A percentile compares a stretch with the other conserved stretches of the same genome.
Evolutionary conservation across 2,888 invertebrate species (phyloP).

Genomic region (Schizaphis graminum): DNA sequence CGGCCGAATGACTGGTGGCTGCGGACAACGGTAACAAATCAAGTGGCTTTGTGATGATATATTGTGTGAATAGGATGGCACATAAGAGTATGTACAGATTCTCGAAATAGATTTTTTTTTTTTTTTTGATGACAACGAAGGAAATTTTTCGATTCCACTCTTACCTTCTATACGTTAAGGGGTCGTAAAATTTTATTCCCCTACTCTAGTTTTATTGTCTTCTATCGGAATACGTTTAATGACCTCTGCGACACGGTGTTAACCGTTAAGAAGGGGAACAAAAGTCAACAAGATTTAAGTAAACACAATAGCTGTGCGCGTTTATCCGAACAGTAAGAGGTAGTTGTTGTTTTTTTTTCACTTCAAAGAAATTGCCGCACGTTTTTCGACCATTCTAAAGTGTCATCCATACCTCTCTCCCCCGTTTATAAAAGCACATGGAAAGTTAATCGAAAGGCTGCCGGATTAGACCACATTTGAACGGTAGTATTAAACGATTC

Average conservation of each 20-base stretch:
- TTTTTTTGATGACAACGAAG: conserved; percentile 7
- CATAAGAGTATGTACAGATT: not conserved
- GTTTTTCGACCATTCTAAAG: conserved; percentile 46
- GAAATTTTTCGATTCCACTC: conserved; percentile 4
- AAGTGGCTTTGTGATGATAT: conserved; percentile 59
- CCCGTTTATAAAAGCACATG: not conserved
- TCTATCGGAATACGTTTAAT: conserved; percentile 56
- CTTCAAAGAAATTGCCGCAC: conserved; percentile 64
- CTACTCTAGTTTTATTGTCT: conserved; percentile 41
- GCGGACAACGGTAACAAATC: conserved; percentile 54
- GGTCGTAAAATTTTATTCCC: conserved; percentile 63
- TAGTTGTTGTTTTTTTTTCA: conserved; percentile 39
- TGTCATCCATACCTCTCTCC: conserved; percentile 26
- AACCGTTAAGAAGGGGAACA: conserved; percentile 41
- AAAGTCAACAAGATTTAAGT: conserved; percentile 63
- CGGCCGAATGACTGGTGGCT: conserved; percentile 31
- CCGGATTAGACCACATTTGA: conserved; percentile 36
- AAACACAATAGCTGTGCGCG: conserved; percentile 40
- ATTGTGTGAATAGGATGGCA: conserved; percentile 43
- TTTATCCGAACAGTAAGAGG: conserved; percentile 50
- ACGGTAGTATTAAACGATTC: not conserved
- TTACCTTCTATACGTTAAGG: not conserved
- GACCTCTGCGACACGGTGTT: conserved; percentile 63
- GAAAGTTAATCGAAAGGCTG: conserved; percentile 51
- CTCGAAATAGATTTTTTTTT: conserved; percentile 16